A percentile compares a stretch with the other conserved stretches of the same genome.
These are phyloP conservation scores for Colius striatus DNA, from an alignment of 2,113 vertebrate species.

Conservation along the genomic window DNA sequence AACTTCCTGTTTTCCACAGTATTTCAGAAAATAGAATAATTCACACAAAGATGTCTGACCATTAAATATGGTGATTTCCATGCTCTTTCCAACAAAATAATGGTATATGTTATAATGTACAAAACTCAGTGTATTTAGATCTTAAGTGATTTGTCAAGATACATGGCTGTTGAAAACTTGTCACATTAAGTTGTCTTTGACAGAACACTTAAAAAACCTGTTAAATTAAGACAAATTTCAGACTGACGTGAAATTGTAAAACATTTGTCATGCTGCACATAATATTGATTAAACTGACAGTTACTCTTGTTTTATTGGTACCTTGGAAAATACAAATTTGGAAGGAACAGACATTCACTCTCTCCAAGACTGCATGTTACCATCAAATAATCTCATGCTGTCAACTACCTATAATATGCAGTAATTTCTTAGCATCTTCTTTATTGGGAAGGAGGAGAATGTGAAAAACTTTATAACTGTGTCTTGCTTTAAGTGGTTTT, in stretches of 20 bases:
- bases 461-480: background rate
- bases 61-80: background rate
- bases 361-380: background rate
- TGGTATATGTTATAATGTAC: background rate
- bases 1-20: background rate
- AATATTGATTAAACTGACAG: constrained; percentile 51
- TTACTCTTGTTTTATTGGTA: constrained; percentile 34
- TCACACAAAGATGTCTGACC: background rate
- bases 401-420: background rate
- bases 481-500: background rate
- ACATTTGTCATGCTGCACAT: constrained; percentile 14
- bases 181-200: background rate
- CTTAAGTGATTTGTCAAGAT: background rate
- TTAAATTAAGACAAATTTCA: constrained; percentile 41
- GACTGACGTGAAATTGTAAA: constrained; percentile 27
- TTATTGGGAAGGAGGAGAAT: background rate
- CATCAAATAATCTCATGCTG: constrained; percentile 16
- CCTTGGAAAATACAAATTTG: constrained; percentile 26
- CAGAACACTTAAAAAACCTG: background rate
- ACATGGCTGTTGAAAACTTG: background rate
- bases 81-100: background rate
- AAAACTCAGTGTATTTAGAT: background rate
- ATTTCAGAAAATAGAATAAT: background rate
- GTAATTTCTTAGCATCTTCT: background rate
- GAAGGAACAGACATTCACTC: background rate